Percentiles rank a stretch among this genome's conserved stretches.
Conservation (phyloP, 2,888 invertebrate genomes). For the Limenitis camilla region DNA sequence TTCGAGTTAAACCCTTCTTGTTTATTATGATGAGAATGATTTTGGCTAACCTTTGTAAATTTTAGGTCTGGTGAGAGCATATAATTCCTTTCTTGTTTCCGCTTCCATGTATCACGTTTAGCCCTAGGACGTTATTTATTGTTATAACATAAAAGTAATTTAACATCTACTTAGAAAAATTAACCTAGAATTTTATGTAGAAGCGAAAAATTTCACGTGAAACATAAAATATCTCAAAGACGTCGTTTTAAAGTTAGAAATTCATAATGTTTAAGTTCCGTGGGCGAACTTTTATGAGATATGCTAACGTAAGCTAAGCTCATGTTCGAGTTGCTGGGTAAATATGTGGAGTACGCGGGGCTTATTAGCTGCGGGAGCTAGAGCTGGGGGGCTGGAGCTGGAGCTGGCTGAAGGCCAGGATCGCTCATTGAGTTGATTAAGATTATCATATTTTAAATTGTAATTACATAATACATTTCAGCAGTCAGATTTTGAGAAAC, state of each 20-base stretch:
- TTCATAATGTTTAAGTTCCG: constrained; percentile 15
- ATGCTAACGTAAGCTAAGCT: constrained; percentile 12
- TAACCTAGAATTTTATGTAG: not conserved
- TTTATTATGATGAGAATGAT: no score
- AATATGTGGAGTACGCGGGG: constrained; percentile 38
- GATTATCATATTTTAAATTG: not conserved
- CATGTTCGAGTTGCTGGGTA: constrained; percentile 20
- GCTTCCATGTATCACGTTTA: no score
- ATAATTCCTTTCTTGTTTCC: no score
- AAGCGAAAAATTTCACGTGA: constrained; percentile 1
- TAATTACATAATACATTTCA: constrained; percentile 1
- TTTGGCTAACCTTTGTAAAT: no score
- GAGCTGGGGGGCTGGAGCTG: no score
- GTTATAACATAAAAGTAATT: no score
- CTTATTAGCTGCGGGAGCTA: constrained; percentile 34
- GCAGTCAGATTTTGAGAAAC: no score
- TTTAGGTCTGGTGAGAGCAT: no score
- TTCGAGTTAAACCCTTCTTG: no score
- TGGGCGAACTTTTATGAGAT: constrained; percentile 17
- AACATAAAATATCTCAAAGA: constrained; percentile 10
- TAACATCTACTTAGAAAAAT: not conserved
- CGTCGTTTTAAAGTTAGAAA: constrained; percentile 11
- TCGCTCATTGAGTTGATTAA: constrained; percentile 34
- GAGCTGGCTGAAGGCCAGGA: constrained; percentile 37
- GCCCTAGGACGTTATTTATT: no score